A percentile compares a stretch with the other conserved stretches of the same genome.
Conservation (phyloP, 2,797 vertebrate genomes). For the Melanogrammus aeglefinus region DNA sequence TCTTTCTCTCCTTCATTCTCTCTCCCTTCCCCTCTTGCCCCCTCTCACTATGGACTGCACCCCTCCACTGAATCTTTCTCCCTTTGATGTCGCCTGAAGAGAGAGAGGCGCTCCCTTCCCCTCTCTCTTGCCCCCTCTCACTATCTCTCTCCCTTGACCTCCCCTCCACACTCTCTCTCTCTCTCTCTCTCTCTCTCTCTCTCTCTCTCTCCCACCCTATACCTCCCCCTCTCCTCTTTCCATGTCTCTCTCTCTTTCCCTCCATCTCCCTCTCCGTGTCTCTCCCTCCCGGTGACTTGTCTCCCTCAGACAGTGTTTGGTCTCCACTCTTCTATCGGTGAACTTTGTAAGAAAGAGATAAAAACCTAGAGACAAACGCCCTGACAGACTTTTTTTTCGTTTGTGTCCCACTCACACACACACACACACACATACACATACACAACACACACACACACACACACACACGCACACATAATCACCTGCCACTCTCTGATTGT, state of each 20-base stretch:
- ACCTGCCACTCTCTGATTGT: conserved; percentile 33
- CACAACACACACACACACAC: conserved; percentile 26
- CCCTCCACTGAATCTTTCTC: too few species aligned
- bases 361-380: conserved; percentile 59
- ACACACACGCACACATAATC: conserved; percentile 24
- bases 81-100: too few species aligned
- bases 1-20: background rate
- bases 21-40: too few species aligned
- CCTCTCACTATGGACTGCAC: too few species aligned
- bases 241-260: conserved; percentile 6
- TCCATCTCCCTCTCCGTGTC: background rate
- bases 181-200: too few species aligned
- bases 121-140: too few species aligned
- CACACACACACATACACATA: conserved; percentile 22
- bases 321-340: conserved; percentile 77
- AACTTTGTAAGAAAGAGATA: conserved; percentile 87
- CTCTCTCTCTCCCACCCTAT: background rate
- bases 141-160: too few species aligned
- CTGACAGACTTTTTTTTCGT: conserved; percentile 66
- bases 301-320: conserved; percentile 67
- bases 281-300: conserved; percentile 68
- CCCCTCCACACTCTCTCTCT: too few species aligned
- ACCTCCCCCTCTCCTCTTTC: background rate
- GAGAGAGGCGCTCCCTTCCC: too few species aligned
- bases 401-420: conserved; percentile 34